Conservation (phyloP, 92 coral and sea anemone species). For the Porites evermanni region DNA sequence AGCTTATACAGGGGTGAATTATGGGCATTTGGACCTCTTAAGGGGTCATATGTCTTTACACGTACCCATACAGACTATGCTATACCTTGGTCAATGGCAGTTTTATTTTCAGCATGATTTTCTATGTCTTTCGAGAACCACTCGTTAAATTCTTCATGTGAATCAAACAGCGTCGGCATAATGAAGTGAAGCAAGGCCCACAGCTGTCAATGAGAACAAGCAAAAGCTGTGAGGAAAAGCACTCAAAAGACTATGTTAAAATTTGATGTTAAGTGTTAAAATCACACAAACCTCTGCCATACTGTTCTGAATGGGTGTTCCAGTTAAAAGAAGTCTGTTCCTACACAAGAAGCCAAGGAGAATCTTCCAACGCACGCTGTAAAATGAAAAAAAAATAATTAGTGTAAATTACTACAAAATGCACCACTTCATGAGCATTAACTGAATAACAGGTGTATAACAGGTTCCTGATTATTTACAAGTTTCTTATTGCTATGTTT, state of each 20-base stretch:
- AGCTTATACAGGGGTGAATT: too few relatives aligned
- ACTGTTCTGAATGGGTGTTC: conserved; percentile 98
- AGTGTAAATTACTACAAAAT: not conserved
- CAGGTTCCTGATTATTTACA: not conserved
- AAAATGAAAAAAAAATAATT: not conserved
- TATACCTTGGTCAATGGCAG: conserved; percentile 96
- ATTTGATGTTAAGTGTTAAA: too few relatives aligned
- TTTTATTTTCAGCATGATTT: conserved; percentile 96
- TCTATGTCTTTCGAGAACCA: conserved; percentile 99
- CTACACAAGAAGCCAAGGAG: conserved; percentile 95
- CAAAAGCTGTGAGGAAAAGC: not conserved
- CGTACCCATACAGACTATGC: not conserved
- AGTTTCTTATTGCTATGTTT: too few relatives aligned
- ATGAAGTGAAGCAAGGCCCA: conserved; percentile 98
- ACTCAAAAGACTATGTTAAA: not conserved
- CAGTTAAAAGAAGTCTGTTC: conserved; percentile 92
- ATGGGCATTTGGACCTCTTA: too few relatives aligned
- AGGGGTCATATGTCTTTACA: not conserved
- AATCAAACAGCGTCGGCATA: conserved; percentile 98
- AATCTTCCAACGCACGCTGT: conserved; percentile 98
- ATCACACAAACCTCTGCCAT: conserved; percentile 92
- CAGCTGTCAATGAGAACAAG: conserved; percentile 50
- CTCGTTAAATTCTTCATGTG: conserved; percentile 97
- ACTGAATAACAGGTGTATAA: not conserved
- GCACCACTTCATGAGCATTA: not conserved